Conservation (phyloP, 2,888 invertebrate genomes). For the Ellobium chinense region DNA sequence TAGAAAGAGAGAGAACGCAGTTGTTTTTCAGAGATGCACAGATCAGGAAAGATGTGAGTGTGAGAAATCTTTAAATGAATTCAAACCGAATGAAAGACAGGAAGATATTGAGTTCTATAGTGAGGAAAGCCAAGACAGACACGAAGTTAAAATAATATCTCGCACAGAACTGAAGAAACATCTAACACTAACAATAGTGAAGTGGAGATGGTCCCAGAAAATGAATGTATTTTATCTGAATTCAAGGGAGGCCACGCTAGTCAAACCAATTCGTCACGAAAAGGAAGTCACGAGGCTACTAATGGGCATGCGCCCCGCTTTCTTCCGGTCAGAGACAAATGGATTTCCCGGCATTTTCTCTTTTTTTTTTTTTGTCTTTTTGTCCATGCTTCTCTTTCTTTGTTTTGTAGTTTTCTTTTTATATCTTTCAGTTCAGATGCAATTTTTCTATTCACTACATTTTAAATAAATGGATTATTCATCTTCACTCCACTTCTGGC, state of each 20-base stretch:
- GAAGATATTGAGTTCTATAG: no score
- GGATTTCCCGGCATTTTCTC: slow-evolving; percentile 10
- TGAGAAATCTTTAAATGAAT: no score
- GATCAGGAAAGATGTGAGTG: no score
- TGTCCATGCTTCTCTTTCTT: background rate
- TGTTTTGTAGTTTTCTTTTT: background rate
- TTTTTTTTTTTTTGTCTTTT: background rate
- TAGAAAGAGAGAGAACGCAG: background rate
- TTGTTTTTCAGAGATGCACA: no score
- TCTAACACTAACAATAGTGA: background rate
- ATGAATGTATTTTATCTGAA: background rate
- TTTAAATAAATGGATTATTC: no score
- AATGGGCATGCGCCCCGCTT: slow-evolving; percentile 12
- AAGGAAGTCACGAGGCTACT: slow-evolving; percentile 22
- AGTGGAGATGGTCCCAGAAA: background rate
- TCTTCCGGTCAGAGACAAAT: slow-evolving; percentile 31
- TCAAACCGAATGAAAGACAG: no score
- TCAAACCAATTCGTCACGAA: slow-evolving; percentile 14
- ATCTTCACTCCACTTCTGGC: background rate
- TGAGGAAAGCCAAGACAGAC: no score
- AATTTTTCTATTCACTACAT: background rate
- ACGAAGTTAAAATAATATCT: no score
- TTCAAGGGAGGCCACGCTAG: background rate
- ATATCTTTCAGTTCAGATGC: background rate
- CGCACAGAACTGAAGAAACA: no score